These are phyloP conservation scores for Drosophila elegans DNA, from an alignment of 1,140 invertebrate species.

Conservation along the genomic window DNA sequence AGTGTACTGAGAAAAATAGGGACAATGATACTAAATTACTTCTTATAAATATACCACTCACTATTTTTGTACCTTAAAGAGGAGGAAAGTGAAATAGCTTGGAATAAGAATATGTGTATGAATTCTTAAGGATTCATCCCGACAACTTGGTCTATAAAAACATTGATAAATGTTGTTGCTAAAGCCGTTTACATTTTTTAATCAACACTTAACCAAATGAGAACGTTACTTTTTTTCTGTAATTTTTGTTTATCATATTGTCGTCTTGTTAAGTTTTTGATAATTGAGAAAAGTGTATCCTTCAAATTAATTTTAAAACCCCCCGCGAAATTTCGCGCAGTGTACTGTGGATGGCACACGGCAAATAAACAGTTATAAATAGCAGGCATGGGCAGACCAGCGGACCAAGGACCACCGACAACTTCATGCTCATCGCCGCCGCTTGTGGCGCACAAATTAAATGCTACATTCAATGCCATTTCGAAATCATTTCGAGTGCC, in stretches of 20 bases:
- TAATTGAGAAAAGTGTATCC: not conserved
- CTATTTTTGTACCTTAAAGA: not conserved
- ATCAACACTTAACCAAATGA: no score
- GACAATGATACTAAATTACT: no score
- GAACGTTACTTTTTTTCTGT: no score
- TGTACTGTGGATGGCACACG: slow-evolving; percentile 36
- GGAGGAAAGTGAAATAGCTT: no score
- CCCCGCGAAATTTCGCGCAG: slow-evolving; percentile 8
- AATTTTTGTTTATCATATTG: no score
- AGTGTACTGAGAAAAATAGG: not conserved
- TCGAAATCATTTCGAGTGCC: slow-evolving; percentile 72
- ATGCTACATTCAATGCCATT: slow-evolving; percentile 83
- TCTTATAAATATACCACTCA: no score
- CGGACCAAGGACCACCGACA: slow-evolving; percentile 38
- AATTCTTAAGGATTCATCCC: no score
- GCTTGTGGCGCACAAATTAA: slow-evolving; percentile 74
- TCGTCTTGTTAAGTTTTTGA: no score
- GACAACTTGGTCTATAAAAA: no score
- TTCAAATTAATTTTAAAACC: not conserved
- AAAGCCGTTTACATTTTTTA: no score
- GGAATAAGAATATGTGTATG: no score
- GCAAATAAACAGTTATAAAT: slow-evolving; percentile 81
- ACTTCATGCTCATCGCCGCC: slow-evolving; percentile 45
- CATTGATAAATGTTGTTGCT: no score
- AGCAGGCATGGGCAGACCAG: slow-evolving; percentile 27